phyloP scores from a whole-genome alignment of 2,888 invertebrate genomes.

The Parnassius mnemosyne region DNA sequence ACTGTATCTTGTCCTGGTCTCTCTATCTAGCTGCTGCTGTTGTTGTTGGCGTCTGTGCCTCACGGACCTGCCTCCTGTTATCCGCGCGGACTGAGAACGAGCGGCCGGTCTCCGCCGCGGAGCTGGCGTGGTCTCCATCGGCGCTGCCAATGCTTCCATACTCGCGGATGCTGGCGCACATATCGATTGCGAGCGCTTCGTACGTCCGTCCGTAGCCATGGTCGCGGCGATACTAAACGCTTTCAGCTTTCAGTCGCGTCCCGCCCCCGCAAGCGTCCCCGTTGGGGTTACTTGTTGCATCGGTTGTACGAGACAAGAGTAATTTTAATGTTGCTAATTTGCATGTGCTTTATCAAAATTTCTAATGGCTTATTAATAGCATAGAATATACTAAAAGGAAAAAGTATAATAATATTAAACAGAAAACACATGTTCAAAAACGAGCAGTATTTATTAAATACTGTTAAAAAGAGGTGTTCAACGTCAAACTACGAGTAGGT shows the following conservation, averaged over 20 bases:
- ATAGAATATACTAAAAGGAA: not conserved
- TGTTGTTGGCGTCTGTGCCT: conserved; percentile 68
- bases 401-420: too few relatives aligned
- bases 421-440: too few relatives aligned
- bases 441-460: too few relatives aligned
- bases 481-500: too few relatives aligned
- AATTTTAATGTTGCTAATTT: conserved; percentile 19
- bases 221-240: conserved; percentile 74
- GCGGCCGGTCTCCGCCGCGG: conserved; percentile 84
- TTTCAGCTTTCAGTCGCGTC: conserved; percentile 31
- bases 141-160: conserved; percentile 83
- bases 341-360: conserved; percentile 18
- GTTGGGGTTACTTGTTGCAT: conserved; percentile 67
- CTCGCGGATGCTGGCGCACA: conserved; percentile 85
- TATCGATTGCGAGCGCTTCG: conserved; percentile 88
- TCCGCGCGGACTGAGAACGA: conserved; percentile 87
- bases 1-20: conserved; percentile 81
- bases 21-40: conserved; percentile 72
- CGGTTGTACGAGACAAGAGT: conserved; percentile 26
- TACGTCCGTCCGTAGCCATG: conserved; percentile 83
- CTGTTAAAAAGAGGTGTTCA: too few relatives aligned
- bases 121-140: conserved; percentile 78
- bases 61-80: conserved; percentile 83
- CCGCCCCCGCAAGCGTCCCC: conserved; percentile 42
- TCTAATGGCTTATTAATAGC: conserved; percentile 40